phyloP scores from a whole-genome alignment of 2,797 vertebrate genomes.

The Diglossa cyanea region DNA sequence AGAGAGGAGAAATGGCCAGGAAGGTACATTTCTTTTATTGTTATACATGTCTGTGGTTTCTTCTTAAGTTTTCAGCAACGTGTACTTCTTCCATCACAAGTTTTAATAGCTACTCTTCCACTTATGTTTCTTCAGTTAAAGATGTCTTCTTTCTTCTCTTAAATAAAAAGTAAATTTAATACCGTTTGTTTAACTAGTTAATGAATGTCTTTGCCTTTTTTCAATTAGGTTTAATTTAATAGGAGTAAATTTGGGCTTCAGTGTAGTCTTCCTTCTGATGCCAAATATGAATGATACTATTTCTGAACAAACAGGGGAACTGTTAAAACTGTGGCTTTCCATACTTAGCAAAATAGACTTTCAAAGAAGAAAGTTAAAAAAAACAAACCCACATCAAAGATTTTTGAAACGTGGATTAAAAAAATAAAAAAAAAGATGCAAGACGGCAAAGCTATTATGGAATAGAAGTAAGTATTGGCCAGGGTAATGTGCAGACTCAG shows the following conservation, averaged over 20 bases:
- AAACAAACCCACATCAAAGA: neutral
- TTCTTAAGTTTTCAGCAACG: slow-evolving; percentile 2
- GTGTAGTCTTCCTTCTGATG: slow-evolving; percentile 38
- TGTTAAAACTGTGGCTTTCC: slow-evolving; percentile 46
- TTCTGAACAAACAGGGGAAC: slow-evolving; percentile 57
- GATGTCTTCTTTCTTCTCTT: slow-evolving; percentile 36
- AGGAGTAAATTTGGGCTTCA: slow-evolving; percentile 53
- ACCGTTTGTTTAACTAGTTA: slow-evolving; percentile 25
- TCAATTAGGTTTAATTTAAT: slow-evolving; percentile 65
- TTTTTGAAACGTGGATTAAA: neutral
- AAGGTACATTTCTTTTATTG: slow-evolving; percentile 48
- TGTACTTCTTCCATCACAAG: slow-evolving; percentile 16
- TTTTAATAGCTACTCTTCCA: slow-evolving; percentile 32
- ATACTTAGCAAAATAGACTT: slow-evolving; percentile 47
- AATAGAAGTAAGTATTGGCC: neutral
- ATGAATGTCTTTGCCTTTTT: slow-evolving; percentile 37
- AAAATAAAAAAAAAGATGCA: neutral
- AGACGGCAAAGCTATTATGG: slow-evolving; percentile 31
- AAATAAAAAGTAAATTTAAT: slow-evolving; percentile 41
- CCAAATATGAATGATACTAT: slow-evolving; percentile 44
- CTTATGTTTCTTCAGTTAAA: neutral
- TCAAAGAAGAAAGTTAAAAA: slow-evolving; percentile 30
- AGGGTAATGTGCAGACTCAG: slow-evolving; percentile 6
- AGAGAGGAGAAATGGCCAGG: neutral
- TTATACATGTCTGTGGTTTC: slow-evolving; percentile 31